Conservation (phyloP, 2,888 invertebrate species). For the Euzophera pinguis region DNA sequence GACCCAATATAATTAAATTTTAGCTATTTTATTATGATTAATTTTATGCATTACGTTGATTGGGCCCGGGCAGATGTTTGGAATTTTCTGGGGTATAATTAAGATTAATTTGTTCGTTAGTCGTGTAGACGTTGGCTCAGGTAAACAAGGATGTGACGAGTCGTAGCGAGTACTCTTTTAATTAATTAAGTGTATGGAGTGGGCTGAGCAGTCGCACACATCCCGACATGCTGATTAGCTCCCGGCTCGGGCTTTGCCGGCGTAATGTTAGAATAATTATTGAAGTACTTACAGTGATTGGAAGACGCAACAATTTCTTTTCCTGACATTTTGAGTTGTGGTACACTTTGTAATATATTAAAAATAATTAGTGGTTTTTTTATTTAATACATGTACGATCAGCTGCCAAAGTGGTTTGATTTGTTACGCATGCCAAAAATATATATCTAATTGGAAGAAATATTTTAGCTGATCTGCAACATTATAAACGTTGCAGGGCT, state of each 20-base stretch:
- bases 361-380: no score
- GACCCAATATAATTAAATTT: slow-evolving; percentile 69
- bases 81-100: slow-evolving; percentile 21
- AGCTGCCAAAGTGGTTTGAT: no score
- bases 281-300: background rate
- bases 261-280: background rate
- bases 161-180: slow-evolving; percentile 61
- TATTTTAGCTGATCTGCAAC: no score
- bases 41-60: slow-evolving; percentile 44
- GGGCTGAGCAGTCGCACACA: slow-evolving; percentile 47
- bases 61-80: slow-evolving; percentile 34
- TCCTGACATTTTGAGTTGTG: no score
- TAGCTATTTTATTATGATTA: slow-evolving; percentile 60
- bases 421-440: no score
- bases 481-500: no score
- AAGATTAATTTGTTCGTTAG: slow-evolving; percentile 64
- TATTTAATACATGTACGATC: no score
- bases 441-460: no score
- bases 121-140: slow-evolving; percentile 58
- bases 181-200: slow-evolving; percentile 69
- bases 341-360: no score
- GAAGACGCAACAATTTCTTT: no score
- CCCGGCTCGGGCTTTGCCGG: slow-evolving; percentile 4
- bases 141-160: slow-evolving; percentile 54
- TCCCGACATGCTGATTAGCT: slow-evolving; percentile 45